phyloP scores from a whole-genome alignment of 2,113 vertebrate species.

The Micromys minutus region DNA sequence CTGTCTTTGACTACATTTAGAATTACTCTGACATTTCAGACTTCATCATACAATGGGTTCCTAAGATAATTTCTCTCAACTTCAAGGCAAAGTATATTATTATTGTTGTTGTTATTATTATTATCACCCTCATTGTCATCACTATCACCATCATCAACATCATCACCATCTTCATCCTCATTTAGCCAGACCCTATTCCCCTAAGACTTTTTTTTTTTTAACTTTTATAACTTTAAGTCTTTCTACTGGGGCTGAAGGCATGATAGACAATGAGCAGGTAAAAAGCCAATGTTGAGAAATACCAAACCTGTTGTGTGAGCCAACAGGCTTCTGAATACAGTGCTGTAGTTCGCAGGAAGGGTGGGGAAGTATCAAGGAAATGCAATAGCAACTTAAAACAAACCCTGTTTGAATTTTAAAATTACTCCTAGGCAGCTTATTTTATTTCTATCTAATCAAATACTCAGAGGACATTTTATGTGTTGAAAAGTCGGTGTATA shows the following conservation, averaged over 20 bases:
- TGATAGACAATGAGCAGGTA: background rate
- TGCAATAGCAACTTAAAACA: background rate
- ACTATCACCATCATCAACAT: background rate
- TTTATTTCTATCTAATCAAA: background rate
- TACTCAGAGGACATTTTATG: background rate
- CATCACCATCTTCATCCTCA: background rate
- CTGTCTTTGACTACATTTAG: background rate
- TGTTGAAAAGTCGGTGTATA: background rate
- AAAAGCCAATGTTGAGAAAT: background rate
- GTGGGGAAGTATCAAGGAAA: no score
- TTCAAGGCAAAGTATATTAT: background rate
- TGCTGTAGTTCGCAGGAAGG: background rate
- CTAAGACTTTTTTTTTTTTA: background rate
- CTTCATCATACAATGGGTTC: background rate
- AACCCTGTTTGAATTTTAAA: background rate
- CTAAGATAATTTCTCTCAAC: no score
- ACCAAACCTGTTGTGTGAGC: no score
- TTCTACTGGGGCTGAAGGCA: background rate
- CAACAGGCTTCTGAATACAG: background rate
- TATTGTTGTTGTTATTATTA: no score
- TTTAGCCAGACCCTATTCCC: background rate
- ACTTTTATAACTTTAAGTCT: background rate
- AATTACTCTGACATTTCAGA: background rate
- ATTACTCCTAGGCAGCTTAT: background rate
- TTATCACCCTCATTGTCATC: background rate